Base-by-base conservation (phyloP, 2,113 vertebrate species). In the Urocynchramus pylzowi region DNA sequence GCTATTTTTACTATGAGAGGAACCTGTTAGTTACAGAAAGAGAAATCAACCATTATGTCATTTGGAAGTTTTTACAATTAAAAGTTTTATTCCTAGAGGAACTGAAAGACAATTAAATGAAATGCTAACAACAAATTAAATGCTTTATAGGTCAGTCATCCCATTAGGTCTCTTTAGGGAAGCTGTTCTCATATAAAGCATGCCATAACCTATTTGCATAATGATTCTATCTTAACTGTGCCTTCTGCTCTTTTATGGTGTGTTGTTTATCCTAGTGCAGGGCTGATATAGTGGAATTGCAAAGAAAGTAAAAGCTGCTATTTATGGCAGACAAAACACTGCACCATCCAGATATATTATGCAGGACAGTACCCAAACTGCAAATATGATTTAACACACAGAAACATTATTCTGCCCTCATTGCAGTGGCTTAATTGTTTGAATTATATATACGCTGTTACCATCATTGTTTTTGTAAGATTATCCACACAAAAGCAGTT, bases 101-200 rank as follows among this genome's bases (percentile, higher is more conserved):
- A 89, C 94, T 92, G 84, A 82, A 97, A 97, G 97, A 98, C 97
- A 98, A 97, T 98, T 98, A 98, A 97, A 97, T 96, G 96, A 98
- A 98, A 98, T 97, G 95, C 96, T 97, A 97, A 97, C 97, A 98
- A 97, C 97, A 98, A 97, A 98, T 98, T 98, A 98, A 98, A 97
- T 98, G 97, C 97, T 98, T 98, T 98, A 97, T 98, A 98, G 97
- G 97, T 98, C 97, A 98, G 97, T 97, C 97, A 98, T 97, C 95
- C 96, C 95, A 98, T 98, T 98, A 97, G 97, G 96, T 96, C 97
- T 97, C 96, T 97, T 98, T 97, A 97, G 97, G 97, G 97, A 98
- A 97, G 97, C 95, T 95, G 67, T 97, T 98, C 96, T 97, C 97
- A 97, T 97, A 98, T 97, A 98, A 97, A 97, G 96, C 96, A 97